These are phyloP conservation scores for Orycteropus afer DNA, from an alignment of 2,113 vertebrate species.

Conservation along the genomic window DNA sequence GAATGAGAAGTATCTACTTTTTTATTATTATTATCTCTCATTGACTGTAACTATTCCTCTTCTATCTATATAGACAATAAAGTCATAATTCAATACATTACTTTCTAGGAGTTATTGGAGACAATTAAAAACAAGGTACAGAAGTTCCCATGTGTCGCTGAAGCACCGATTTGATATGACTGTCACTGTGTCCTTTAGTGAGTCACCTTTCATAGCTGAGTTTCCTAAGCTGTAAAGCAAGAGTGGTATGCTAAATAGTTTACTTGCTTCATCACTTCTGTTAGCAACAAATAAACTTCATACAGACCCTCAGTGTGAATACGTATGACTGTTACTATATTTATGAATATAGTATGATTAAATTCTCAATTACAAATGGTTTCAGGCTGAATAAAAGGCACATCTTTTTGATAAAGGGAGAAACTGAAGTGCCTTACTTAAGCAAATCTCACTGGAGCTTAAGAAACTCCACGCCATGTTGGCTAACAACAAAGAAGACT, in stretches of 20 bases:
- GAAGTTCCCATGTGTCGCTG: not conserved
- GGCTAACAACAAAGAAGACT: constrained; percentile 36
- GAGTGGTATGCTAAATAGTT: not conserved
- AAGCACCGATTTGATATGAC: not conserved
- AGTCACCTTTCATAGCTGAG: not conserved
- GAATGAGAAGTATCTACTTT: constrained; percentile 7
- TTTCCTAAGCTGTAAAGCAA: constrained; percentile 45
- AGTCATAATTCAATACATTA: not conserved
- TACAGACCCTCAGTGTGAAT: not conserved
- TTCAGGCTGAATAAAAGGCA: not conserved
- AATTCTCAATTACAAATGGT: not conserved
- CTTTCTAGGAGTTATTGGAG: not conserved
- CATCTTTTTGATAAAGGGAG: not conserved
- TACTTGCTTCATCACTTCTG: constrained; percentile 18
- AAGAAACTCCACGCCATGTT: constrained; percentile 12
- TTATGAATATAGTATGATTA: too few relatives aligned
- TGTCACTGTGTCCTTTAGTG: not conserved
- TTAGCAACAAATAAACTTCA: not conserved
- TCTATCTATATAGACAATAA: not conserved
- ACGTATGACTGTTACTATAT: constrained; percentile 8
- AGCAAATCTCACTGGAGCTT: not conserved
- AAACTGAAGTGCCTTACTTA: not conserved
- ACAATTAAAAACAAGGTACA: not conserved
- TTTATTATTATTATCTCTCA: not conserved
- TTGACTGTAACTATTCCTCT: not conserved